Evolutionary conservation across 1,140 invertebrate species (phyloP), one percentile per base, ranked within the genome.

Genomic region (Lepidotrigona ventralis): DNA sequence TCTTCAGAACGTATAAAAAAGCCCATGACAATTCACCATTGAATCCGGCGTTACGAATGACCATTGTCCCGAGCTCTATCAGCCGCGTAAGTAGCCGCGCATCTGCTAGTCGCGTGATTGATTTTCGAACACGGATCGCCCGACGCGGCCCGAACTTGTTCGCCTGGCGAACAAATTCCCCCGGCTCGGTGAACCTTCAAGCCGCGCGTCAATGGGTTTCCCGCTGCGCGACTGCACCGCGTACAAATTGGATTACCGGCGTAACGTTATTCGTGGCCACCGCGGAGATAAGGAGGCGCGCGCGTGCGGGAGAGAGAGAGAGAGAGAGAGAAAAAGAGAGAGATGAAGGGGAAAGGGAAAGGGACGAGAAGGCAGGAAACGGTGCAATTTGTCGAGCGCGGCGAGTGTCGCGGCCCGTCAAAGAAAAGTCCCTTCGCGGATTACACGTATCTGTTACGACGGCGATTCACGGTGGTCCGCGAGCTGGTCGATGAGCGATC

Each of bases 201-300:
- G 70, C 79, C 85, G 29, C 73, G 83, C 85, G 86, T 88, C 82
- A 85, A 88, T 88, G 86, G 87, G 70, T 68, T 70, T 15, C 87
- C 87, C 83, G 87, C 87, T 85, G 87, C 23, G 86, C 86, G 84
- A 85, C 76, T 68, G 86, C 83, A 76, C 33, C 75, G 87, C 78
- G 58, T 85, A 88, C 87, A 88, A 88, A 88, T 88, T 88, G 86
- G 86, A 88, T 88, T 88, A 87, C 64, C 79, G 66, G 56, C 56
- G 56, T 46, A 60, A 75, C 68, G 85, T 74, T 58, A 85, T 46
- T 70, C 85, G 70, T 68, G 56, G 71, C 60, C 66, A 77, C 56
- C 33, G 33, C 23, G 12, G 56, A n/a, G 73, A 75, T 23, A 46
- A 75, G 19, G 39, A 46, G 39, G 39, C 39, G 39, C 39, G 39